Base-by-base conservation (phyloP, 2,797 vertebrate genomes). In the Craterocephalus amniculus region DNA sequence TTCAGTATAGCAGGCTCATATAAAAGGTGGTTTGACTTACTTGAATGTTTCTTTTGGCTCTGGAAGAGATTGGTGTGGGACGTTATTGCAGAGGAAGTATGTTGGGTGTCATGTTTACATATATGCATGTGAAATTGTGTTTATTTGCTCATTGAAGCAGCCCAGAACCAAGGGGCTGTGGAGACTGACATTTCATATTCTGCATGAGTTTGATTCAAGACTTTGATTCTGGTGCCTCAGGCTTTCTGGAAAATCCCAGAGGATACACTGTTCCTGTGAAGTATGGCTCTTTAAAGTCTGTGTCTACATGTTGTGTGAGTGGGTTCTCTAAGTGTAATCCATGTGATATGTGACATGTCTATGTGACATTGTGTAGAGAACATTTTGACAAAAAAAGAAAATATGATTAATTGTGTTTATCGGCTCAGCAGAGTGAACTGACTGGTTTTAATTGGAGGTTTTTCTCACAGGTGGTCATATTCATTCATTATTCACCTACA, bases 211-310 rank as follows among this genome's bases (percentile, higher is more conserved):
- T 16, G 34, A 56, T 13, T 20, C 56, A 67, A 80, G 65, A 75
- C 63, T 80, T 80, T 79, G 76, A 87, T 78, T 78, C 56, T 69
- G 32, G 59, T 48, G 70, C 56, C 57, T 70, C 83, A 65, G 78
- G 63, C 78, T 36, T 67, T 60, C 34, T 29, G 35, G 52, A 74
- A 67, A 60, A 51, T 80, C 83, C 77, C 67, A 2, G 18, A 78
- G 72, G 76, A 79, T n/a, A 22, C 26, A 24, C 20, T 1, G 43
- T 9, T 32, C 67, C 74, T 84, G 72, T 85, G 72, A 84, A 83
- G 80, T 70, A 54, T 0, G 12, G 11, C 48, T 78, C 62, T 85
- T 79, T 70, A 75, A 85, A 81, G 78, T 58, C 59, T 59, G 59
- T 68, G 58, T 12, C 6, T 16, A 20, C 57, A 35, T 61, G 59